Conservation (phyloP, 2,797 vertebrate genomes). For the Aplochiton taeniatus region DNA sequence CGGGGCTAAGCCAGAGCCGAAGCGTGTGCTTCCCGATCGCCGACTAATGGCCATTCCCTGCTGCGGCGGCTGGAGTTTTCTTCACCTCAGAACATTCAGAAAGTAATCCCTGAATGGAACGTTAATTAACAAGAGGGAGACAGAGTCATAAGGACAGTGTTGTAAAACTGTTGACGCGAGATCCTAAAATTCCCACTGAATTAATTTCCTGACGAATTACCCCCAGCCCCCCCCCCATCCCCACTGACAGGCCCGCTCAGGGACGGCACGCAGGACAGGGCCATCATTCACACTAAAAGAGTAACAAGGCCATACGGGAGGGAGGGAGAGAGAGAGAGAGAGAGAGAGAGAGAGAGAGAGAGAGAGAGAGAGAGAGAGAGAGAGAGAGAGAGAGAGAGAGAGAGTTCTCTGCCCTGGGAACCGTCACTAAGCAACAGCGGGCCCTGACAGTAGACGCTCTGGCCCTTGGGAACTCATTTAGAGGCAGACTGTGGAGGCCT, state of each 20-base stretch:
- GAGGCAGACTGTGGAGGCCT: constrained; percentile 30
- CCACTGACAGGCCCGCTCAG: background rate
- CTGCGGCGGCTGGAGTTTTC: too few species aligned
- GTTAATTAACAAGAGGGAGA: too few species aligned
- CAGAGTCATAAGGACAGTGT: too few species aligned
- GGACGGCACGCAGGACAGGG: constrained; percentile 54
- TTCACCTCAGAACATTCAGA: too few species aligned
- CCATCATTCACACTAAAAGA: constrained; percentile 64
- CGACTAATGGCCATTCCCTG: too few species aligned
- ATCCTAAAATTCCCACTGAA: too few species aligned
- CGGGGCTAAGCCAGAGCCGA: too few species aligned
- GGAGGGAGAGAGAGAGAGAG: constrained; percentile 34
- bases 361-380: constrained; percentile 57
- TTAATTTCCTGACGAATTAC: constrained; percentile 9
- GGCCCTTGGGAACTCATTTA: constrained; percentile 75
- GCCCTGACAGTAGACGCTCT: constrained; percentile 65
- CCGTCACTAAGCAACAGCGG: constrained; percentile 73
- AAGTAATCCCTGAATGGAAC: too few species aligned
- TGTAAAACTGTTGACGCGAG: too few species aligned
- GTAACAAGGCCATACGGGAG: constrained; percentile 55
- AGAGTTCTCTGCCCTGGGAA: constrained; percentile 60
- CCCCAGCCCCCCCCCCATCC: background rate
- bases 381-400: background rate
- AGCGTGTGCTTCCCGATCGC: too few species aligned
- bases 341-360: constrained; percentile 18